A percentile compares a stretch with the other conserved stretches of the same genome.
Conservation (phyloP, 35 echinoderm and acorn worm genomes). For the Apostichopus japonicus region DNA sequence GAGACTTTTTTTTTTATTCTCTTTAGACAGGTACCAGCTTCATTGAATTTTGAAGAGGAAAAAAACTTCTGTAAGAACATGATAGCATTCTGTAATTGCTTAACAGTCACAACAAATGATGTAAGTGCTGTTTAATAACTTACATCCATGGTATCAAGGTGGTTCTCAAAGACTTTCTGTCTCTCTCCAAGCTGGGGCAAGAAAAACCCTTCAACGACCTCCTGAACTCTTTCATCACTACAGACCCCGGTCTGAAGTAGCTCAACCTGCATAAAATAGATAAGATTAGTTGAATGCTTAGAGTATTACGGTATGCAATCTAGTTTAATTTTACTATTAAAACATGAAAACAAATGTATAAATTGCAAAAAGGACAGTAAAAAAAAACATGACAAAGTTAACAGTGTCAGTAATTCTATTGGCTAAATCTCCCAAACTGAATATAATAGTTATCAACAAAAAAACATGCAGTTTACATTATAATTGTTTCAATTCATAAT, state of each 20-base stretch:
- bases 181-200: conserved; percentile 82
- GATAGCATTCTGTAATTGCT: no score
- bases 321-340: not conserved
- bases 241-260: conserved; percentile 83
- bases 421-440: no score
- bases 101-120: no score
- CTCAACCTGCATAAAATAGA: conserved; percentile 59
- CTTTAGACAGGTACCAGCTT: no score
- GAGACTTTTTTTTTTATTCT: no score
- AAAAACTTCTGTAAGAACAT: no score
- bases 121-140: conserved; percentile 10
- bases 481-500: no score
- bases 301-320: not conserved
- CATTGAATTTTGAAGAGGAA: no score
- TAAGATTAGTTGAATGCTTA: not conserved
- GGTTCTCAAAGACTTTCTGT: conserved; percentile 88
- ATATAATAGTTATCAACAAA: no score
- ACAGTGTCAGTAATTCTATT: no score
- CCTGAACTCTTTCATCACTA: conserved; percentile 74
- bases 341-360: not conserved
- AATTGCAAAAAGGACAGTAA: not conserved
- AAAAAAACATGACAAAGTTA: not conserved
- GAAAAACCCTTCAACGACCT: conserved; percentile 84
- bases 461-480: no score
- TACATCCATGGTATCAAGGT: conserved; percentile 94